A percentile compares a stretch with the other conserved stretches of the same genome.
Conservation (phyloP, 2,113 vertebrate genomes). For the Rhabdomys dilectus region DNA sequence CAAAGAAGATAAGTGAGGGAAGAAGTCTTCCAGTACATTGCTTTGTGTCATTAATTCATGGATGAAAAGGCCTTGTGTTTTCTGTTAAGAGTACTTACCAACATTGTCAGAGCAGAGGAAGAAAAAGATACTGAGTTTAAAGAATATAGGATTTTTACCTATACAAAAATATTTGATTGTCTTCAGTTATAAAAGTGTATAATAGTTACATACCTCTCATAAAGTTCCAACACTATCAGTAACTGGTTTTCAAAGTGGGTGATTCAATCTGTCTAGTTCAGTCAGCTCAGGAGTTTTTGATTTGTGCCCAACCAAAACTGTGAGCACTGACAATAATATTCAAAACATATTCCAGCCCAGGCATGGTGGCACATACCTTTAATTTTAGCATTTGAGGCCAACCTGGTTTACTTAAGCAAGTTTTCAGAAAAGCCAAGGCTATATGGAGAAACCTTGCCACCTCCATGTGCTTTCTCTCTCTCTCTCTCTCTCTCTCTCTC, state of each 20-base stretch:
- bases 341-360: not conserved
- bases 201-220: not conserved
- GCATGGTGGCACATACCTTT: not conserved
- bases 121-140: not conserved
- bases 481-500: too few relatives aligned
- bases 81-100: not conserved
- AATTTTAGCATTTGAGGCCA: not conserved
- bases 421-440: not conserved
- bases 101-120: not conserved
- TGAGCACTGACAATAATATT: not conserved
- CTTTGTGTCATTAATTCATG: constrained; percentile 27
- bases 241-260: constrained; percentile 39
- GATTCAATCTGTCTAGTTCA: not conserved
- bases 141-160: not conserved
- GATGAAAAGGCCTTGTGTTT: not conserved
- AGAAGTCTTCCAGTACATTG: not conserved
- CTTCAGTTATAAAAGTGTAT: not conserved
- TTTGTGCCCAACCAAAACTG: too few relatives aligned
- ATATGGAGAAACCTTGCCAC: not conserved
- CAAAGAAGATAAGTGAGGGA: not conserved
- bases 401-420: not conserved
- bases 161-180: not conserved
- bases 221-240: not conserved
- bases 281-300: not conserved
- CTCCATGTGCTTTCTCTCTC: too few relatives aligned